Conservation (phyloP, 2,113 vertebrate genomes). For the Dunckerocampus dactyliophorus region DNA sequence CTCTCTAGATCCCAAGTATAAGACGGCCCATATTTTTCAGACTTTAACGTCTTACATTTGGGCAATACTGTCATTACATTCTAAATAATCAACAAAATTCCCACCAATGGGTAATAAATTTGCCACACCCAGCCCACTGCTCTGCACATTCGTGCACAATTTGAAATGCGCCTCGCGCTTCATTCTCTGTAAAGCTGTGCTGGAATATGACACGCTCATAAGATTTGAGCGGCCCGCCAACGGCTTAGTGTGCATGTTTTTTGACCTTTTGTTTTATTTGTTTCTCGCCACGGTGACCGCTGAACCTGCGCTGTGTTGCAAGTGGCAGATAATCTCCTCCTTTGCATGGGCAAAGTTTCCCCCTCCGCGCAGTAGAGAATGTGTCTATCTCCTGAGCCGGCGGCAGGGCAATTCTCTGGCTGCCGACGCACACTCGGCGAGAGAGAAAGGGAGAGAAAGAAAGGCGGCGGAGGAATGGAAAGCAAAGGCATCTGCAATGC, state of each 20-base stretch:
- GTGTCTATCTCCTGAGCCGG: conserved; percentile 58
- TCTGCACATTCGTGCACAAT: neutral
- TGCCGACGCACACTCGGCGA: conserved; percentile 16
- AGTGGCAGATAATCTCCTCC: conserved; percentile 66
- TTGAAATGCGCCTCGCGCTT: conserved; percentile 21
- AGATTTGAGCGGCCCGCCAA: conserved; percentile 33
- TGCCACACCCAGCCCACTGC: neutral
- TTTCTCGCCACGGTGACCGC: conserved; percentile 54
- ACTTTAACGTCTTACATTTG: too few species aligned
- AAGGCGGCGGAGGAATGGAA: conserved; percentile 41
- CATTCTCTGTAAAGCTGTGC: conserved; percentile 5
- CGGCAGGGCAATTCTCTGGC: conserved; percentile 52
- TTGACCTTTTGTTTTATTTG: conserved; percentile 69
- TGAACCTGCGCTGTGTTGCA: conserved; percentile 52
- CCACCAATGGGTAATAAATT: too few species aligned
- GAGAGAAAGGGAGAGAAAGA: conserved; percentile 10
- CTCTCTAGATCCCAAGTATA: too few species aligned
- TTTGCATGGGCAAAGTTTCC: conserved; percentile 58
- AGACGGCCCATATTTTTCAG: too few species aligned
- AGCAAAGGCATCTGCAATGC: conserved; percentile 67
- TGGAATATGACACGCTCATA: conserved; percentile 46
- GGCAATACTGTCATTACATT: too few species aligned
- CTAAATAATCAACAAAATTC: too few species aligned
- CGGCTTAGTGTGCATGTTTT: conserved; percentile 44
- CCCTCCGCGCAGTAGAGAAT: conserved; percentile 20